These are phyloP conservation scores for Halyomorpha halys DNA, from an alignment of 1,140 invertebrate genomes.

Conservation along the genomic window DNA sequence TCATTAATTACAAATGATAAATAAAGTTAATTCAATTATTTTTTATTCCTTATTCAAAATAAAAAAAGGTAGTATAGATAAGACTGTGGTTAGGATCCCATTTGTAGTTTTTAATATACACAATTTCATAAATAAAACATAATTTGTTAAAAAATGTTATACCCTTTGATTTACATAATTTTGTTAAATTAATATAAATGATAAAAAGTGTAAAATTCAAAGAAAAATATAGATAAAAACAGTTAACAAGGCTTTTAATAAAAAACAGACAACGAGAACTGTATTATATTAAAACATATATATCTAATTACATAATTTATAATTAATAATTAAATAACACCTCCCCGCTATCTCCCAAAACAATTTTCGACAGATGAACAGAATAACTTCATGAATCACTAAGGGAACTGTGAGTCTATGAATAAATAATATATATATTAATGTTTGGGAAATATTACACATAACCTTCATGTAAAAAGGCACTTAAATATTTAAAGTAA, in stretches of 20 bases:
- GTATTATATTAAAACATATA: constrained; percentile 19
- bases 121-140: too few relatives aligned
- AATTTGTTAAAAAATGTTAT: too few relatives aligned
- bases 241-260: constrained; percentile 3
- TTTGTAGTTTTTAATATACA: too few relatives aligned
- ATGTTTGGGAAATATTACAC: constrained; percentile 8
- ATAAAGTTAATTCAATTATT: too few relatives aligned
- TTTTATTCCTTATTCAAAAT: too few relatives aligned
- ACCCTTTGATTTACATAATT: too few relatives aligned
- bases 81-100: too few relatives aligned
- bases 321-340: constrained; percentile 17
- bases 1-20: too few relatives aligned
- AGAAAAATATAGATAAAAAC: too few relatives aligned
- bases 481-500: constrained; percentile 21
- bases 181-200: too few relatives aligned
- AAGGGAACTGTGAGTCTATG: constrained; percentile 14
- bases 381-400: constrained; percentile 6
- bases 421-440: constrained; percentile 14
- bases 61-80: too few relatives aligned
- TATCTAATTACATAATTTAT: constrained; percentile 21
- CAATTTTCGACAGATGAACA: constrained; percentile 8
- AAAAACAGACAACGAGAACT: constrained; percentile 12
- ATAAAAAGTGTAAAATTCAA: too few relatives aligned
- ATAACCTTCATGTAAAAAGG: constrained; percentile 19
- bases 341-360: constrained; percentile 12